Conservation (phyloP, 2,888 invertebrate genomes). For the Apamea monoglypha region DNA sequence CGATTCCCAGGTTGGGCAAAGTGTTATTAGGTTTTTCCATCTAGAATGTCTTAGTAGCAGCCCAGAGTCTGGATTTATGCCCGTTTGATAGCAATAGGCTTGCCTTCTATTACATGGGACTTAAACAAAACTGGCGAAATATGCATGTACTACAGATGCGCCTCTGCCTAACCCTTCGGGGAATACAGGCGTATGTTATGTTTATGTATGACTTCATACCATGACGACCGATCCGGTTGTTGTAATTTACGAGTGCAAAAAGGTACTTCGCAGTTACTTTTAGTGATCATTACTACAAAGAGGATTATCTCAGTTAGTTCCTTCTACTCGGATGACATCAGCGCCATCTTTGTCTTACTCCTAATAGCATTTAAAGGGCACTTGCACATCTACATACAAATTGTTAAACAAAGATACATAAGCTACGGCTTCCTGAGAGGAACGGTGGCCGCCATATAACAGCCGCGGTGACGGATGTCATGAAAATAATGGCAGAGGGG, state of each 20-base stretch:
- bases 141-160: too few species aligned
- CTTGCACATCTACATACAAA: slow-evolving; percentile 19
- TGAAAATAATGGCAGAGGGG: not conserved
- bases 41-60: too few species aligned
- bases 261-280: slow-evolving; percentile 6
- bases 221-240: not conserved
- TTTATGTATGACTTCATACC: slow-evolving; percentile 24
- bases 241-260: slow-evolving; percentile 25
- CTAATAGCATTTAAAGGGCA: slow-evolving; percentile 32
- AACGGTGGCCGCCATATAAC: too few species aligned
- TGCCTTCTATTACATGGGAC: too few species aligned
- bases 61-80: too few species aligned
- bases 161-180: too few species aligned
- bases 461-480: not conserved
- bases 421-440: not conserved
- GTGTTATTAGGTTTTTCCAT: too few species aligned
- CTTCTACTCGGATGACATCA: slow-evolving; percentile 44
- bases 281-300: slow-evolving; percentile 11
- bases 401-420: slow-evolving; percentile 7
- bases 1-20: too few species aligned
- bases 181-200: too few species aligned
- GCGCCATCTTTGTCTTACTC: slow-evolving; percentile 17
- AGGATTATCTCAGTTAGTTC: not conserved
- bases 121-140: too few species aligned
- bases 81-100: too few species aligned